phyloP scores from a whole-genome alignment of 2,113 vertebrate genomes.

The Dryoscopus gambensis region DNA sequence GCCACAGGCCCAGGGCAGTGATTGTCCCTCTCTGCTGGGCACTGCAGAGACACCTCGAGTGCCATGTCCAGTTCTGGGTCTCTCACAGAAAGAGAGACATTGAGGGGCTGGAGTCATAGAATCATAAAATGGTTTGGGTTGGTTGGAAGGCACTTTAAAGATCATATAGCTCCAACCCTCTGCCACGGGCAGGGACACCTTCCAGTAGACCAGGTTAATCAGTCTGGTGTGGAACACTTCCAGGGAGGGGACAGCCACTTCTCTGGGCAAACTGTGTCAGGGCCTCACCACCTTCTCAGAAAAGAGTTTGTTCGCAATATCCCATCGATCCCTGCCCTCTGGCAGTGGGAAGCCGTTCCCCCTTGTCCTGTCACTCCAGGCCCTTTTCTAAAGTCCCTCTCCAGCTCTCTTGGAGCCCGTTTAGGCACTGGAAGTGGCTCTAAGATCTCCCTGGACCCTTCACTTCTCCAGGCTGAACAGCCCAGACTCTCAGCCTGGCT shows the following conservation, averaged over 20 bases:
- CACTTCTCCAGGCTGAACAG: neutral
- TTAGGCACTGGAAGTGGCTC: neutral
- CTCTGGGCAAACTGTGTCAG: neutral
- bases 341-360: neutral
- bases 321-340: neutral
- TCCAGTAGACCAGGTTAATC: neutral
- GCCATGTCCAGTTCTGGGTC: neutral
- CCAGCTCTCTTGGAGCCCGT: neutral
- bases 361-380: neutral
- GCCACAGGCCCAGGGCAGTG: neutral
- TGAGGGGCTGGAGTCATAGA: neutral
- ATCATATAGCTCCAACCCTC: neutral
- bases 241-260: neutral
- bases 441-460: neutral
- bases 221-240: neutral
- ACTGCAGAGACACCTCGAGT: accelerated
- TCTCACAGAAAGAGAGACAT: neutral
- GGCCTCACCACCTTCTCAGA: too few relatives aligned
- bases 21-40: neutral
- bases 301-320: neutral
- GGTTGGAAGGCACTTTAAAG: neutral
- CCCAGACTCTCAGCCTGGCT: neutral
- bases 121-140: neutral
- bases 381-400: neutral
- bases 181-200: neutral